phyloP scores from a whole-genome alignment of 2,888 invertebrate species.

The Sphaerophoria rueppellii region DNA sequence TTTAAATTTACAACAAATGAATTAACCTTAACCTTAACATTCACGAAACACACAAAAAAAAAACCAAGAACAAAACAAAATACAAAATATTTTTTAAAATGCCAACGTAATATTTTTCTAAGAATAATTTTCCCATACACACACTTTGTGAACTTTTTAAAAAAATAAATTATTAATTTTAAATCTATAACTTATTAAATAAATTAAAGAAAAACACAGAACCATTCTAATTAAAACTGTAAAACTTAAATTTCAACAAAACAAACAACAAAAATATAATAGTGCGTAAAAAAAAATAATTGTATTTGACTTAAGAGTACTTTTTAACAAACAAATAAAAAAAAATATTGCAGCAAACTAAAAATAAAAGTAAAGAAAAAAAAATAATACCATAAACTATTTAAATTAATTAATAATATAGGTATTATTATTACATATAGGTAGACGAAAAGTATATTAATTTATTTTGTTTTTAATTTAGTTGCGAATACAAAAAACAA shows the following conservation, averaged over 20 bases:
- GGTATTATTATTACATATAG: conserved; percentile 63
- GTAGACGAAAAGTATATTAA: conserved; percentile 70
- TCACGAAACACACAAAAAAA: conserved; percentile 59
- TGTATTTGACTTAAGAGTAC: conserved; percentile 62
- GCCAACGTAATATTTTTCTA: conserved; percentile 74
- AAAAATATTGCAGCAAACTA: conserved; percentile 57
- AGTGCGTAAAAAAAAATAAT: conserved; percentile 57
- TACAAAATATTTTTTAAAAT: conserved; percentile 67
- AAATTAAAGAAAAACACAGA: conserved; percentile 50
- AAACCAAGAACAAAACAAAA: conserved; percentile 28
- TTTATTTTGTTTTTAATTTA: conserved; percentile 53
- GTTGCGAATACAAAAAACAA: conserved; percentile 55
- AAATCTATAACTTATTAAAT: conserved; percentile 41
- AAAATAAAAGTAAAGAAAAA: conserved; percentile 29
- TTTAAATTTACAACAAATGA: conserved; percentile 35
- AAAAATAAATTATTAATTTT: conserved; percentile 28
- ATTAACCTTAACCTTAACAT: conserved; percentile 15
- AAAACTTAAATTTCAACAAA: conserved; percentile 62
- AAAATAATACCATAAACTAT: conserved; percentile 61
- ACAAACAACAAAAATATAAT: conserved; percentile 40
- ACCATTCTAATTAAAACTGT: conserved; percentile 70
- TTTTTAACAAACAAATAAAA: conserved; percentile 43
- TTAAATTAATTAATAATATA: conserved; percentile 59
- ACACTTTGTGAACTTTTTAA: conserved; percentile 69
- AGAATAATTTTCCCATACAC: conserved; percentile 67